Percentiles rank a stretch among this genome's conserved stretches.
phyloP scores from a whole-genome alignment of 2,888 invertebrate species.

The Bedellia somnulentella region DNA sequence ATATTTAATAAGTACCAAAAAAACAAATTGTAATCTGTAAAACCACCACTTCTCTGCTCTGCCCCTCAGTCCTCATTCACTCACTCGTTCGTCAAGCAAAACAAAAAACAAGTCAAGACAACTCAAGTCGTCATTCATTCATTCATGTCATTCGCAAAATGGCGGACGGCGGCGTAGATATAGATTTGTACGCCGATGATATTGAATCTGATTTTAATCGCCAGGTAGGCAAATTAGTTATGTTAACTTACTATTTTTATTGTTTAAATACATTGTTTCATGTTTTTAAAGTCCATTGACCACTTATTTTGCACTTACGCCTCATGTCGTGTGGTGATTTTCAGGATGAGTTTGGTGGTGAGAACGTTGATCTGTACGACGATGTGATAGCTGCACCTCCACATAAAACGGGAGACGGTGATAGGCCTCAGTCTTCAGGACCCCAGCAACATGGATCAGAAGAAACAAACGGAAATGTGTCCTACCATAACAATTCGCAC shows the following conservation, averaged over 20 bases:
- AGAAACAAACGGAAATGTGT: constrained; percentile 68
- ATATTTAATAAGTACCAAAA: too few species aligned
- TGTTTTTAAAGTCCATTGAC: too few species aligned
- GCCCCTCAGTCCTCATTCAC: too few species aligned
- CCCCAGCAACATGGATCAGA: constrained; percentile 59
- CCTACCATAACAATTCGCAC: constrained; percentile 74
- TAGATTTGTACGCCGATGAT: constrained; percentile 96
- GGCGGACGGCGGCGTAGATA: constrained; percentile 93
- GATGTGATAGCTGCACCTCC: constrained; percentile 88
- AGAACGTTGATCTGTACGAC: constrained; percentile 92
- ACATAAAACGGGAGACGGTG: constrained; percentile 60
- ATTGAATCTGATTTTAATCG: constrained; percentile 88
- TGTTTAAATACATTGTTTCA: too few species aligned
- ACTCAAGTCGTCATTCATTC: background rate
- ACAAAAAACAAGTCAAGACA: too few species aligned
- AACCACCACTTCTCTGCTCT: too few species aligned
- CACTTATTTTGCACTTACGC: too few species aligned
- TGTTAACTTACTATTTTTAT: too few species aligned
- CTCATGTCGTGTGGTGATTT: constrained; percentile 22
- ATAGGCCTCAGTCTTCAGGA: constrained; percentile 59
- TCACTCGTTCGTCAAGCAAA: background rate
- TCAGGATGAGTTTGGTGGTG: constrained; percentile 81
- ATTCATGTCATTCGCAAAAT: constrained; percentile 68
- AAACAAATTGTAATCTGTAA: too few species aligned
- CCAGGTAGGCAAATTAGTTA: constrained; percentile 57